Conservation (phyloP, 2,113 vertebrate genomes). For the Cervus canadensis region DNA sequence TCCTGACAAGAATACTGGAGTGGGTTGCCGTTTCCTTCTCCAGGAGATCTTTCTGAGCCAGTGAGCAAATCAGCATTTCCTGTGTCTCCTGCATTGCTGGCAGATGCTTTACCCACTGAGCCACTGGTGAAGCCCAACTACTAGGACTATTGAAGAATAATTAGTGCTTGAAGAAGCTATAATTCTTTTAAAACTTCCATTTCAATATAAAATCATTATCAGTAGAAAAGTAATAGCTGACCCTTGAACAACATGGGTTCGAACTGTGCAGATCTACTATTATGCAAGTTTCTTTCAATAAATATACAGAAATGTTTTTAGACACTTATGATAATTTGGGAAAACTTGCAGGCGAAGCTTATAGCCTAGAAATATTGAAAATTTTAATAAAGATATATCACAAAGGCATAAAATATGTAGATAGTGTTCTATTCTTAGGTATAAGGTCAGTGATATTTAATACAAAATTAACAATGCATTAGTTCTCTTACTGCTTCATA, state of each 20-base stretch:
- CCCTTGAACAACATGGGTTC: background rate
- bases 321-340: background rate
- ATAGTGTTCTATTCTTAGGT: background rate
- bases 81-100: background rate
- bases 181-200: background rate
- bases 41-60: background rate
- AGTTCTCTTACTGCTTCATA: background rate
- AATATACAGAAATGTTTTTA: background rate
- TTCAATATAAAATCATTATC: background rate
- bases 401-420: background rate
- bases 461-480: background rate
- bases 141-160: background rate
- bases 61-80: background rate
- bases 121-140: background rate
- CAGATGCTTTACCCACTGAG: background rate
- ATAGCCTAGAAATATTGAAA: background rate
- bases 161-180: background rate
- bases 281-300: background rate
- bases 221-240: background rate
- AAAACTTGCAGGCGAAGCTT: background rate
- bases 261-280: background rate
- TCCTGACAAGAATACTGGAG: background rate
- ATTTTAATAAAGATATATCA: background rate
- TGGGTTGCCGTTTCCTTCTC: background rate
- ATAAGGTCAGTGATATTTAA: background rate